These are phyloP conservation scores for Samia ricini DNA, from an alignment of 1,140 invertebrate species.

Conservation along the genomic window DNA sequence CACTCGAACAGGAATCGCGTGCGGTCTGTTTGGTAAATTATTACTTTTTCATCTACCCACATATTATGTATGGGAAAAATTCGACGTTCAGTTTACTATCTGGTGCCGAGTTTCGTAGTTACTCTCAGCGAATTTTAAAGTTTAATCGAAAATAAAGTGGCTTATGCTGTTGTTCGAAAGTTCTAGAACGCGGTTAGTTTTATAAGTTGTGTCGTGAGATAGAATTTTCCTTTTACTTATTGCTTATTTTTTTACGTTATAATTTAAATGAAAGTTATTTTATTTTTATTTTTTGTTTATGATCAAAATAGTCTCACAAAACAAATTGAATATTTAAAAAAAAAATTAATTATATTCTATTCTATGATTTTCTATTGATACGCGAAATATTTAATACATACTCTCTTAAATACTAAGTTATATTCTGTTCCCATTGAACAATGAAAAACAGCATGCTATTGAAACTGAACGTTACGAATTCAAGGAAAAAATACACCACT, in stretches of 20 bases:
- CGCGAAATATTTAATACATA: background rate
- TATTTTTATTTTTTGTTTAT: no score
- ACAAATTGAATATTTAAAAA: background rate
- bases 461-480: background rate
- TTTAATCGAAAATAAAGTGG: conserved; percentile 1
- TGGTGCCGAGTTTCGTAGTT: background rate
- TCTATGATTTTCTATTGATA: background rate
- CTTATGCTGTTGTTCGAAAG: background rate
- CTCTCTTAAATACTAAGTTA: background rate
- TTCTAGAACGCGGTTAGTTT: background rate
- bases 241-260: no score
- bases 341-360: background rate
- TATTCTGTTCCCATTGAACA: background rate
- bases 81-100: background rate
- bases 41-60: background rate
- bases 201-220: background rate
- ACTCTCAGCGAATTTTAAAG: background rate
- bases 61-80: background rate
- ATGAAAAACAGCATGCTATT: background rate
- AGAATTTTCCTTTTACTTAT: background rate
- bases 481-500: background rate
- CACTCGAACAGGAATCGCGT: background rate
- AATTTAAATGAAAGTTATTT: no score
- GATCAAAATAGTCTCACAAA: background rate
- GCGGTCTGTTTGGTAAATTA: background rate